Percentiles rank a stretch among this genome's conserved stretches.
Conservation (phyloP, 1,140 invertebrate species). For the Vollenhovia emeryi region DNA sequence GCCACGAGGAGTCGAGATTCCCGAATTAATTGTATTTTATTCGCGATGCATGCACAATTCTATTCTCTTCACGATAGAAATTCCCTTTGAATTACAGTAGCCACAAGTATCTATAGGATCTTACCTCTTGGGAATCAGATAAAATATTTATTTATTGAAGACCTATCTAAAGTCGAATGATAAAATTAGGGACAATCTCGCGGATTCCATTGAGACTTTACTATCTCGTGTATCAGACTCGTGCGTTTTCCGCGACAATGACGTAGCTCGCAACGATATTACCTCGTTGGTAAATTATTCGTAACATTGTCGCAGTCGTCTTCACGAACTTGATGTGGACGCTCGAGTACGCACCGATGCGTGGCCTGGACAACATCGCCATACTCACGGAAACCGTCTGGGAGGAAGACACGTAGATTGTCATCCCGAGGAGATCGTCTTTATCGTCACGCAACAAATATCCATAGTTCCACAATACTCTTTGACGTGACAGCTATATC, state of each 20-base stretch:
- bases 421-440: background rate
- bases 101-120: background rate
- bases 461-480: conserved; percentile 49
- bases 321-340: conserved; percentile 91
- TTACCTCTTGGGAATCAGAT: background rate
- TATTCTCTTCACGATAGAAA: background rate
- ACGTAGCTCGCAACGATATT: background rate
- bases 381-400: conserved; percentile 92
- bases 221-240: background rate
- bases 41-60: background rate
- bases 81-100: background rate
- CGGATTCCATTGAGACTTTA: background rate
- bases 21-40: background rate
- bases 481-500: conserved; percentile 9
- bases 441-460: background rate
- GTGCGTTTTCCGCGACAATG: background rate
- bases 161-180: background rate
- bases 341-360: conserved; percentile 90
- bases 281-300: conserved; percentile 9
- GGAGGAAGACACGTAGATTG: conserved; percentile 84
- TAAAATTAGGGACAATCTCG: background rate
- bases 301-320: conserved; percentile 84
- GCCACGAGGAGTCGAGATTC: background rate
- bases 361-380: conserved; percentile 89
- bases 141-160: background rate